Base-by-base conservation (phyloP, 2,113 vertebrate genomes). In the Marcusenius ussheri region DNA sequence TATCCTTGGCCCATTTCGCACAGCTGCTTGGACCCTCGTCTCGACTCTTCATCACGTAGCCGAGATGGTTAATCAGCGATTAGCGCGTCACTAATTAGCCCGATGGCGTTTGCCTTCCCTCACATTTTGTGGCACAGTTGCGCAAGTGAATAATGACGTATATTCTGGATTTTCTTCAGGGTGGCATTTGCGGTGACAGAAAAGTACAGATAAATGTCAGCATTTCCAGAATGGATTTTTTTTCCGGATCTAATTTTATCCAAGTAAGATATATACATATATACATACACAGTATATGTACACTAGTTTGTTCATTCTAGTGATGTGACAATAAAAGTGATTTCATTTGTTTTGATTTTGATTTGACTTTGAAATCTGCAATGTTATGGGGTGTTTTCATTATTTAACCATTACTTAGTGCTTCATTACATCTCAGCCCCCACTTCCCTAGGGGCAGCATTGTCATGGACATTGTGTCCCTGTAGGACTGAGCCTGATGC, bases 391-490 rank as follows among this genome's bases (percentile, higher is more conserved):
- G 39, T 39, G 39, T 46, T 88, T 90, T 5, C 90, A 88, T 42
- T 13, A 9, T 49, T 56, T 47, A 80, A 85, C 88, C 89, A 89
- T 91, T 89, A 91, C 91, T 49, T 90, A 90, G 80, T 89, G 89
- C 91, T 88, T 66, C 85, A 74, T 51, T 53, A 58, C 87, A 86
- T 88, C 27, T 50, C 45, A 21, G 50, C 21, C 49, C 46, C 15
- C 51, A 46, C 42, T 17, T 39, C 83, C 24, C 45, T 47, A 47
- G 45, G 47, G 15, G 2, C 24, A 51, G 10, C 49, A 39, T 58
- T 35, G 35, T 31, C 19, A 8, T 56, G 15, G 35, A 7, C 35
- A 17, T 89, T 11, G 8, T 27, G 27, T 87, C 85, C 13, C 39
- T 15, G 11, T 88, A 27, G 27, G 49, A 47, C 42, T 70, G 10